phyloP scores from a whole-genome alignment of 2,113 vertebrate genomes.

The Elaphurus davidianus region DNA sequence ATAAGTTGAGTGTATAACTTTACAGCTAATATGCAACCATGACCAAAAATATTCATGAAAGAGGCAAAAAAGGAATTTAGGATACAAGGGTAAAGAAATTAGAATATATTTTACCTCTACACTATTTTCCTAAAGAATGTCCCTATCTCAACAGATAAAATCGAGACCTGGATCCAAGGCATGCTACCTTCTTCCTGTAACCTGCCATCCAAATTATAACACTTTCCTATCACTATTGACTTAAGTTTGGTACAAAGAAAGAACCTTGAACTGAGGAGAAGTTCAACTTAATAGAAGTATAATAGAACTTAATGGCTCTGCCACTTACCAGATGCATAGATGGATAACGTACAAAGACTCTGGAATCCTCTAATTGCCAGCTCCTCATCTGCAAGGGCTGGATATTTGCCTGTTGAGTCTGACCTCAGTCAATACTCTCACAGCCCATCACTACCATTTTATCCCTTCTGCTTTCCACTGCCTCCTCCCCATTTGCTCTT shows the following conservation, averaged over 20 bases:
- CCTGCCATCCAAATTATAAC: not conserved
- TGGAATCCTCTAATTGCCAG: not conserved
- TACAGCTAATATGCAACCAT: not conserved
- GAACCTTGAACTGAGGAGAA: not conserved
- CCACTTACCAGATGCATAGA: not conserved
- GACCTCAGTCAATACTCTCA: not conserved
- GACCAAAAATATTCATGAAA: not conserved
- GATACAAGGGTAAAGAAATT: not conserved
- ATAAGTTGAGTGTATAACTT: not conserved
- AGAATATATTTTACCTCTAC: not conserved
- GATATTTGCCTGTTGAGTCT: not conserved
- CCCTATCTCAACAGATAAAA: not conserved
- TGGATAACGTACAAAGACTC: not conserved
- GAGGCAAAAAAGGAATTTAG: not conserved
- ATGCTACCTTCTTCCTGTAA: not conserved
- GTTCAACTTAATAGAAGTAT: not conserved
- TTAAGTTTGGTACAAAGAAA: not conserved
- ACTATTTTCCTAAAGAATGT: not conserved
- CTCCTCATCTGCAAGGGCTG: not conserved
- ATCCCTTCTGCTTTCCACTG: not conserved
- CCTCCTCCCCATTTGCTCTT: not conserved
- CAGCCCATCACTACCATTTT: not conserved
- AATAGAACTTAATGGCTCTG: not conserved
- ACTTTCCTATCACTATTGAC: not conserved
- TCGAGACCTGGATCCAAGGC: not conserved